Conservation (phyloP, 2,888 invertebrate genomes). For the Trissonchulus sp. region DNA sequence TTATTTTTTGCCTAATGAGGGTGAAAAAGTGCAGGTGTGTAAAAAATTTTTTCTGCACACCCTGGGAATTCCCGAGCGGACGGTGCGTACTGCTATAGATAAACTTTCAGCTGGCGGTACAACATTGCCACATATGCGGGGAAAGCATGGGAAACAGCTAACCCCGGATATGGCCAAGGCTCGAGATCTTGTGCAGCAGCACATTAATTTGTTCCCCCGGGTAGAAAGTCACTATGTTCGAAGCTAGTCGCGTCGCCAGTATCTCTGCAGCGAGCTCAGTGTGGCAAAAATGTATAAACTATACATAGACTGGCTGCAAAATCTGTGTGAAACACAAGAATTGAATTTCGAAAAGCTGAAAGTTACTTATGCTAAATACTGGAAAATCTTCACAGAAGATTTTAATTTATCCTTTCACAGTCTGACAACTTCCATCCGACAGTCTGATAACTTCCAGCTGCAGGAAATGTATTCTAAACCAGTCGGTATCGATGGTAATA, state of each 20-base stretch:
- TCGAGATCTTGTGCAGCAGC: neutral
- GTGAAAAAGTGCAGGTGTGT: neutral
- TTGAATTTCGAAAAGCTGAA: neutral
- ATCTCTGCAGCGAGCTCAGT: slow-evolving; percentile 1
- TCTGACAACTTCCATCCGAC: too few relatives aligned
- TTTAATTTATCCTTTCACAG: neutral
- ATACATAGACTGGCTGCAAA: slow-evolving; percentile 3
- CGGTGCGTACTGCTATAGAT: neutral
- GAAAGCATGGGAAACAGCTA: neutral
- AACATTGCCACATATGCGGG: too few relatives aligned
- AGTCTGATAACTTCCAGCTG: too few relatives aligned
- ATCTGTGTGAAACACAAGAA: neutral
- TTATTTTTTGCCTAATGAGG: neutral
- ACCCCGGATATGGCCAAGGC: neutral
- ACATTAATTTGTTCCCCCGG: slow-evolving; percentile 9
- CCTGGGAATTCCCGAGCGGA: neutral
- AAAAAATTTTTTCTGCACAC: neutral
- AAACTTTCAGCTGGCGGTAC: too few relatives aligned
- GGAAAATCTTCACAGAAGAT: neutral
- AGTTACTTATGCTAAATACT: neutral
- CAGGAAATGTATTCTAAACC: too few relatives aligned
- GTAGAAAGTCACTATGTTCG: slow-evolving; percentile 16
- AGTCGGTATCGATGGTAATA: too few relatives aligned
- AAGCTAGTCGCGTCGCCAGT: neutral
- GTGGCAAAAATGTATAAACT: neutral